Evolutionary conservation across 2,113 vertebrate genomes (phyloP), one percentile per base, ranked within the genome.

Genomic region (Dasyprocta punctata): DNA sequence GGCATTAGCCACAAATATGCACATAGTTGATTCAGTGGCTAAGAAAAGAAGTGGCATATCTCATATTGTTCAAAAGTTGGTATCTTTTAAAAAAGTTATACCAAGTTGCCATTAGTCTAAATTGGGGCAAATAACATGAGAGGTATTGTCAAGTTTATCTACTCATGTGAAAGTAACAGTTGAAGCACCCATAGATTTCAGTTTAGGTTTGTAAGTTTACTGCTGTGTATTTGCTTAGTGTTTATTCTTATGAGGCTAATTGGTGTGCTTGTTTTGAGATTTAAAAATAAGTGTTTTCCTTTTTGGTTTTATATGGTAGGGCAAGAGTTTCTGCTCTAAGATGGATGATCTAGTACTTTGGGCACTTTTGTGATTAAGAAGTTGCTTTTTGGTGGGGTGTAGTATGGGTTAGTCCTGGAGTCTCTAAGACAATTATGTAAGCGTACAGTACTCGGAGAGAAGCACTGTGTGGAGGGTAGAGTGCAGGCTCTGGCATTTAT

Each of bases 301-400:
- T 73, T 89, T 54, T 44, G 38, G 38, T 92, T 94, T 96, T 90
- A 41, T 90, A 24, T 69, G 24, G 36, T 52, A 24, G 90, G 80
- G 33, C n/a, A 80, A 63, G n/a, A 89, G 93, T 84, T 84, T 88
- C 2, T 93, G 49, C 9, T 85, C 1, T 88, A 52, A 67, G 41
- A 44, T 47, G 47, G n/a, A 78, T 89, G 54, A 54, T 73, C 81
- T 65, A 38, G 41, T 94, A 77, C 33, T 85, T 96, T 78, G 20
- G 36, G 73, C 84, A 26, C 41, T 73, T 81, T 63, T 83, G 3
- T 96, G 54, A 44, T 84, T 86, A 58, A 90, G 87, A 93, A 69
- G 77, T 63, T 94, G 24, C 38, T 86, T 67, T 80, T 60, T 33
- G 36, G 19, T 16, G 8, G 30, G 49, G n/a, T 36, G 5, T 1